Evolutionary conservation across 2,888 invertebrate species (phyloP), one percentile per base, ranked within the genome.

Genomic region (Rutpela maculata): DNA sequence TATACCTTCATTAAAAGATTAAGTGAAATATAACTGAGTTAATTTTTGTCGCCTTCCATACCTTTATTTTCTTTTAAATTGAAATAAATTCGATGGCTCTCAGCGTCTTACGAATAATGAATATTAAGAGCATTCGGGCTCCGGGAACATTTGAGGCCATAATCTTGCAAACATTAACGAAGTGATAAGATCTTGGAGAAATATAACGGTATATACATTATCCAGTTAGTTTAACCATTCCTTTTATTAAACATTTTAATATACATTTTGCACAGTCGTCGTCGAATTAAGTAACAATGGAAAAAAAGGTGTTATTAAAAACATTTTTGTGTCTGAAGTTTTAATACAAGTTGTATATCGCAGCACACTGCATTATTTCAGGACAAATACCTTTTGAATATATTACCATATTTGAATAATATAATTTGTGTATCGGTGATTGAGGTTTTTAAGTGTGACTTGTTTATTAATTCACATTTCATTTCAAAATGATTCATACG

Each of bases 151-250:
- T 65, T 31, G 38, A 43, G 65, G 65, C 65, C 17, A 65, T 65
- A 65, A 38, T 65, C 65, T 43, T 17, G 43, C 65, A 65, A 65
- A 43, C 65, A 65, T 65, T 65, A 65, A 43, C 65, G 43, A 11
- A 65, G 18, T 65, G 65, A 65, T 65, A 65, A 65, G 65, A 65
- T 65, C 65, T 35, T 17, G 35, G 38, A 65, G 65, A 65, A 65
- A 65, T 65, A 38, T 65, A 38, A 65, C 43, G 7, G 17, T 38
- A 12, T 15, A 31, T 63, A 63, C 17, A 63, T 63, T 63, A 63
- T 38, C 35, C 63, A 35, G 63, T 63, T 63, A 38, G 63, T 63
- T 35, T 63, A 63, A 63, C 31, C 17, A n/a, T 10, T n/a, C 18
- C 35, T 63, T 65, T 65, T 65, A 65, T 65, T 65, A 50, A 50